Conservation (phyloP, 2,888 invertebrate species). For the Drosophila conformis region DNA sequence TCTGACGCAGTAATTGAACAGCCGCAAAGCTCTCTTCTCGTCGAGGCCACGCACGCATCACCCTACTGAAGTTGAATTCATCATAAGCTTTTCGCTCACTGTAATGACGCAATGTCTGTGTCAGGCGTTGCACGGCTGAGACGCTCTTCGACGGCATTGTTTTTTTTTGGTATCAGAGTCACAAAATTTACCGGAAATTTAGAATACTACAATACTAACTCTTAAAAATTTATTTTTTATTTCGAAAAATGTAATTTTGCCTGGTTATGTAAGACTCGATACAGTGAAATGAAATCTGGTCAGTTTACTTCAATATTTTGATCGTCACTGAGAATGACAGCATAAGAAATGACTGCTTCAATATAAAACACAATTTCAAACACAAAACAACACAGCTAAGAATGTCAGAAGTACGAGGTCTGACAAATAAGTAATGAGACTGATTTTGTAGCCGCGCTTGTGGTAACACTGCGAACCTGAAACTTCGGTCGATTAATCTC, state of each 20-base stretch:
- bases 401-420: not conserved
- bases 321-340: slow-evolving; percentile 41
- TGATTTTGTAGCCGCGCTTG: no score
- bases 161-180: not conserved
- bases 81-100: slow-evolving; percentile 11
- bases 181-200: slow-evolving; percentile 10
- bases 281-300: slow-evolving; percentile 34
- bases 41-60: slow-evolving; percentile 44
- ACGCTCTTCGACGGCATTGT: slow-evolving; percentile 42
- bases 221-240: not conserved
- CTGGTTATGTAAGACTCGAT: slow-evolving; percentile 6
- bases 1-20: slow-evolving; percentile 27
- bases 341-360: slow-evolving; percentile 20
- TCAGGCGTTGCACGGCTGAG: slow-evolving; percentile 39
- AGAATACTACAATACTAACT: not conserved
- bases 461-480: no score
- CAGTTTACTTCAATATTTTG: not conserved
- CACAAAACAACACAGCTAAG: not conserved
- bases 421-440: no score
- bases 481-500: no score
- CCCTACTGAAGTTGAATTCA: not conserved
- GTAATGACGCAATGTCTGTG: slow-evolving; percentile 23
- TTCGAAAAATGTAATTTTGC: slow-evolving; percentile 38
- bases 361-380: not conserved
- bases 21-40: slow-evolving; percentile 59